Evolutionary conservation across 2,888 invertebrate genomes (phyloP).

Genomic region (Nasonovia ribisnigri): DNA sequence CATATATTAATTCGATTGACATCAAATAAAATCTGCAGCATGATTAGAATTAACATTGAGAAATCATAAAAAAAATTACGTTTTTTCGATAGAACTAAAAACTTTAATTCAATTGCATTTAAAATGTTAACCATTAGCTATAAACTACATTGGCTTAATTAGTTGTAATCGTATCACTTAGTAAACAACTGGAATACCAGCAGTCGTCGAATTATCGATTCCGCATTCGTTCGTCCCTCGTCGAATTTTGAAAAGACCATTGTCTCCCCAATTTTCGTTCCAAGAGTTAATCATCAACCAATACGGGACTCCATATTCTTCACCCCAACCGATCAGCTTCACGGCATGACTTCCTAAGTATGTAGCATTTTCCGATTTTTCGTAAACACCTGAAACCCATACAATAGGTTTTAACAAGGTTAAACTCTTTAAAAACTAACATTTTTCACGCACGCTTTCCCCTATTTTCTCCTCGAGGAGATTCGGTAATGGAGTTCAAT

Average conservation of each 20-base stretch:
- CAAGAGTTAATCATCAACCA: not conserved
- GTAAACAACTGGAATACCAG: not conserved
- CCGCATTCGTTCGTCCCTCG: not conserved
- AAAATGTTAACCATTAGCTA: not conserved
- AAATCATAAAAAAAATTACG: not conserved
- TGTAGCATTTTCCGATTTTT: constrained; percentile 18
- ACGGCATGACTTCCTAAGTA: constrained; percentile 61
- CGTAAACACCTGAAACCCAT: constrained; percentile 21
- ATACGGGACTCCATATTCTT: constrained; percentile 52
- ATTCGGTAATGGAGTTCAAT: not conserved
- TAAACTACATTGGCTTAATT: not conserved
- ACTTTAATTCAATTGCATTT: not conserved
- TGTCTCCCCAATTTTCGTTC: not conserved
- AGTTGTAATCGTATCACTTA: not conserved
- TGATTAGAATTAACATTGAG: not conserved
- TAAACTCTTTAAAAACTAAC: not conserved
- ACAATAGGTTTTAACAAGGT: not conserved
- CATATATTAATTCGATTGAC: not conserved
- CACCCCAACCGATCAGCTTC: constrained; percentile 53
- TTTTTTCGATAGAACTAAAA: not conserved
- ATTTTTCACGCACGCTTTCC: not conserved
- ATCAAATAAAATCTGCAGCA: not conserved
- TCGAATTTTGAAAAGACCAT: not conserved
- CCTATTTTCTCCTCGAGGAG: not conserved
- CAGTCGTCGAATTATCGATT: not conserved